Evolutionary conservation across 2,888 invertebrate genomes (phyloP), one percentile per base, ranked within the genome.

Genomic region (Pollenia labialis): DNA sequence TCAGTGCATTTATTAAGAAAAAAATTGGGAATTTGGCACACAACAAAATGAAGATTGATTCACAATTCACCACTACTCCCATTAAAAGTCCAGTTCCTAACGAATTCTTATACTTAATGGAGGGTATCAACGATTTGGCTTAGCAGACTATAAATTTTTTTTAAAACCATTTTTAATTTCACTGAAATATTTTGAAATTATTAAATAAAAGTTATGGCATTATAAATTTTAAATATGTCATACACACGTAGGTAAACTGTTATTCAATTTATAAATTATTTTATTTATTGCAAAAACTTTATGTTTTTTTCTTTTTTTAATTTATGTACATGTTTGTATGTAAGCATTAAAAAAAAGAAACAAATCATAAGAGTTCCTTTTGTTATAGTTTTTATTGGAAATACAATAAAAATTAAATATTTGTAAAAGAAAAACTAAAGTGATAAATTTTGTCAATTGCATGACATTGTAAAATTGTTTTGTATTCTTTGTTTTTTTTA

Each of bases 391-490:
- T 68, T 52, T 64, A 52, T 52, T 64, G 23, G 52, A 44, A 52
- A 42, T 40, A 64, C 42, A 75, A 62, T 62, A 75, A 42, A 69
- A 79, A 48, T 23, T 69, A 79, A 50, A 72, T 72, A 81, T 46
- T 66, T 54, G 18, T n/a, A 40, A 54, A 81, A 52, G n/a, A 52
- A 77, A 71, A 64, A 54, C 46, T 48, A 72, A 72, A 56, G 72
- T 72, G 72, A 81, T 81, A 75, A 81, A 81, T 81, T 68, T 81
- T 81, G 75, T 75, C 68, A 68, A 44, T 66, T 81, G 68, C 81
- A 81, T 75, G 50, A 58, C 48, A 42, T 42, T 50, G 48, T 50
- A 68, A 52, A 58, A 23, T 23, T 58, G 69, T 60, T 16, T 32
- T 48, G 58, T 40, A 60, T 60, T n/a, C 23, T 69, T 69, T 52